Evolutionary conservation across 2,888 invertebrate species (phyloP), one percentile per base, ranked within the genome.

Genomic region (Hybos culiciformis): DNA sequence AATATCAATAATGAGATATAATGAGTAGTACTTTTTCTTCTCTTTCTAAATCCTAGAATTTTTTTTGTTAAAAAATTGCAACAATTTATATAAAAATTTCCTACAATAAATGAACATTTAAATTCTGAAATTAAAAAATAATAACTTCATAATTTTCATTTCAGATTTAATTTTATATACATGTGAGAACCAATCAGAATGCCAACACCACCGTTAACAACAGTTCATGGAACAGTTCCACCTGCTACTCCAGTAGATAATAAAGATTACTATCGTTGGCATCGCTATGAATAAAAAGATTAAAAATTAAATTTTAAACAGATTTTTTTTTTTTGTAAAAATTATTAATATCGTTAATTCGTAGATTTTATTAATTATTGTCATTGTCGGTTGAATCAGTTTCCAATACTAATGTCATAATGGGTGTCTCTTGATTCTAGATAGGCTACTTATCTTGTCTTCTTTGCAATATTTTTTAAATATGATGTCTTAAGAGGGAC

Each of bases 151-250:
- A n/a, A 47, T 53, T 47, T 51, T 49, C 54, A 48, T 63, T 64
- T 45, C 62, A 76, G 76, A 60, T 85, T 78, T 62, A 77, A 78
- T 59, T 78, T 78, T 54, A 74, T 76, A 52, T 78, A 78, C 56
- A 77, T 77, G 77, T 77, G 69, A 72, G 46, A 44, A 29, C 31
- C 7, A 20, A 37, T 9, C 32, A 32, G 32, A n/a, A 32, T 17
- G 36, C 20, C 36, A 32, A 17, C 32, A 36, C 8, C 20, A 12
- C 9, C 5, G 17, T 4, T 17, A 32, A 24, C 32, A 32, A 32
- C 32, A 32, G 17, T 14, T 17, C 2, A 14, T 17, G 32, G 8
- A 32, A 32, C 14, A 8, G 5, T 17, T 17, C 8, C 32, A 32
- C 7, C 32, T 17, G 17, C 20, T 19, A 21, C 36, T 21, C 21